Percentiles rank a stretch among this genome's conserved stretches.
Conservation (phyloP, 2,888 invertebrate species). For the Agrochola macilenta region DNA sequence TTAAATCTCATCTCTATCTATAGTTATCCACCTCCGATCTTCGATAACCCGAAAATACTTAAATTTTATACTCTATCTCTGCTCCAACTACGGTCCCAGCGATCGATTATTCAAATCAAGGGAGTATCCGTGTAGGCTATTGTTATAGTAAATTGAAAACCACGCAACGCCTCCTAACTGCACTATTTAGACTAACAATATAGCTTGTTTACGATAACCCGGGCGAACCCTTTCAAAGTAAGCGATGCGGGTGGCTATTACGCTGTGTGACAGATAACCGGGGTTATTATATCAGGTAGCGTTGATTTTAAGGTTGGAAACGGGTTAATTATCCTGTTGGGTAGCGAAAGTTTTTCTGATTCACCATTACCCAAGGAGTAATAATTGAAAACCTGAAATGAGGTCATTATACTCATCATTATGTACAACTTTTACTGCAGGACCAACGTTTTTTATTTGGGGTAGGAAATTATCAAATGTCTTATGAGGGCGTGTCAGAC, state of each 20-base stretch:
- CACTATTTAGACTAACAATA: conserved; percentile 63
- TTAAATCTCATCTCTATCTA: not conserved
- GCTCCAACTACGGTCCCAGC: conserved; percentile 25
- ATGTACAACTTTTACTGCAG: too few species aligned
- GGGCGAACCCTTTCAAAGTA: conserved; percentile 47
- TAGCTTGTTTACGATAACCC: conserved; percentile 64
- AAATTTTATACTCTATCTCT: conserved; percentile 50
- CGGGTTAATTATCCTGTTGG: conserved; percentile 14
- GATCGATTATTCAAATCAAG: conserved; percentile 68
- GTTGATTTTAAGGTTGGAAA: conserved; percentile 27
- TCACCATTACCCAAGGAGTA: too few species aligned
- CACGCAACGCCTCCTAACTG: conserved; percentile 68
- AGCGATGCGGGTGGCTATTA: conserved; percentile 46
- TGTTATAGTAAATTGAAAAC: conserved; percentile 77
- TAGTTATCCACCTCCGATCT: conserved; percentile 6
- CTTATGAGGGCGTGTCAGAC: too few species aligned
- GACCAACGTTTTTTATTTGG: too few species aligned
- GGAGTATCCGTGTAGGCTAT: conserved; percentile 65
- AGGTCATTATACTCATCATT: too few species aligned
- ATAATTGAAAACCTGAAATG: too few species aligned
- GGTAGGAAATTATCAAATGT: too few species aligned
- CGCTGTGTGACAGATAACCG: conserved; percentile 39
- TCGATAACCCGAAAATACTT: conserved; percentile 31
- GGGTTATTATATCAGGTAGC: conserved; percentile 26
- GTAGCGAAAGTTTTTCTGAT: not conserved